Percentiles rank a stretch among this genome's conserved stretches.
These are phyloP conservation scores for Drosophila multiciliata DNA, from an alignment of 2,888 invertebrate species.

Conservation along the genomic window DNA sequence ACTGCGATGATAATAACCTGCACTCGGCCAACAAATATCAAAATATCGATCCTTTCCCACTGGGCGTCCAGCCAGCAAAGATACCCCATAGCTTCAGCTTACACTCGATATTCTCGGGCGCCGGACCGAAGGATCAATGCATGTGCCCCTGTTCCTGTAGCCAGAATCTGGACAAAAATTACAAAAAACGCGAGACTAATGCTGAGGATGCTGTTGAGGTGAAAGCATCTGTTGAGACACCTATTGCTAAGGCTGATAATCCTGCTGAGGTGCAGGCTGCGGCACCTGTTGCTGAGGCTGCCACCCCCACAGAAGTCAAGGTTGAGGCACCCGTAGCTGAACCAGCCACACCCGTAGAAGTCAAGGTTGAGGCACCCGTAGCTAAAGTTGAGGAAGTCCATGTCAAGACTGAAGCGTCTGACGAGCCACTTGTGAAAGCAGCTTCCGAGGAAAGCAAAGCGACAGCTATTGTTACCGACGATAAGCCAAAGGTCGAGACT, in stretches of 20 bases:
- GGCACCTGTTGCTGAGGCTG: constrained; percentile 31
- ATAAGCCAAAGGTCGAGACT: constrained; percentile 30
- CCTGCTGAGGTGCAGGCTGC: constrained; percentile 29
- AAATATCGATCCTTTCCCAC: constrained; percentile 70
- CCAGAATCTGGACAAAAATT: constrained; percentile 79
- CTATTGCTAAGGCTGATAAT: constrained; percentile 29
- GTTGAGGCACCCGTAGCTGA: constrained; percentile 21
- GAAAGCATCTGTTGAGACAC: constrained; percentile 13
- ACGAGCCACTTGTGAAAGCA: constrained; percentile 13
- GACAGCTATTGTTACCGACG: constrained; percentile 26
- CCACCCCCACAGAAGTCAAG: constrained; percentile 32
- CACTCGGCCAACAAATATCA: constrained; percentile 60
- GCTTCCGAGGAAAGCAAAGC: constrained; percentile 16
- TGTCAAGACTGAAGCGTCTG: constrained; percentile 21
- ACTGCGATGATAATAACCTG: constrained; percentile 79
- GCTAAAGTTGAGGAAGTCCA: constrained; percentile 18
- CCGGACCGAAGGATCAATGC: constrained; percentile 80
- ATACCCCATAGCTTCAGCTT: constrained; percentile 76
- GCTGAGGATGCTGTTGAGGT: constrained; percentile 30
- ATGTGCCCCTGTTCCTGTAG: constrained; percentile 84
- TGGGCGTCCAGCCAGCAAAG: constrained; percentile 82
- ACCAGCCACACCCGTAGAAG: constrained; percentile 35
- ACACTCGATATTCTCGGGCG: constrained; percentile 74
- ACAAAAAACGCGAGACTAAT: constrained; percentile 76
- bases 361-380: constrained; percentile 32